Conservation (phyloP, 2,113 vertebrate species). For the Syrrhaptes paradoxus region DNA sequence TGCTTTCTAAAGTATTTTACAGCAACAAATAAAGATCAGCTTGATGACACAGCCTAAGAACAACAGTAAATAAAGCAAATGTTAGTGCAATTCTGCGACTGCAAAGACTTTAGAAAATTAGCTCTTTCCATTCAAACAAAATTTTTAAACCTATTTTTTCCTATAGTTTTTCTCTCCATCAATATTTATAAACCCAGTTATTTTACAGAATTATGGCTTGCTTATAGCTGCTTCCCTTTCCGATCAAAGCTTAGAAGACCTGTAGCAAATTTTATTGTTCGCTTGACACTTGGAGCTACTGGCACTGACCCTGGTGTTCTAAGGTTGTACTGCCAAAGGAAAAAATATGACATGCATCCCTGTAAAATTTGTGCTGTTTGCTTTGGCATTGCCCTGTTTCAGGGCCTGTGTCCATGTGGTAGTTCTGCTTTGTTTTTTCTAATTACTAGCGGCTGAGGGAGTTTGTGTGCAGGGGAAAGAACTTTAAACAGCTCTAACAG, state of each 20-base stretch:
- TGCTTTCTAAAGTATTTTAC: not conserved
- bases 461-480: conserved; percentile 25
- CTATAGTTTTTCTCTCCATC: not conserved
- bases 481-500: conserved; percentile 12
- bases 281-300: not conserved
- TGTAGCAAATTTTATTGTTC: not conserved
- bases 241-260: not conserved
- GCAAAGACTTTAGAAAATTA: not conserved
- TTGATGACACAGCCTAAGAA: not conserved
- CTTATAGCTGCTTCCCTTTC: not conserved
- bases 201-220: not conserved
- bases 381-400: conserved; percentile 47
- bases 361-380: conserved; percentile 55
- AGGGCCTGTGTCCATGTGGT: conserved; percentile 36
- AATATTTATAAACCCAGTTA: not conserved
- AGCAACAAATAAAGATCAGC: not conserved
- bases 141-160: not conserved
- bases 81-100: accelerated
- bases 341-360: conserved; percentile 6
- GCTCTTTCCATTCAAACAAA: accelerated
- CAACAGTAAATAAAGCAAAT: not conserved
- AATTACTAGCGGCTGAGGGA: conserved; percentile 66
- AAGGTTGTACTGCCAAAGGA: conserved; percentile 53
- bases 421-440: conserved; percentile 71
- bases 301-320: not conserved